Base-by-base conservation (phyloP, 2,797 vertebrate species). In the Halcyon badia region DNA sequence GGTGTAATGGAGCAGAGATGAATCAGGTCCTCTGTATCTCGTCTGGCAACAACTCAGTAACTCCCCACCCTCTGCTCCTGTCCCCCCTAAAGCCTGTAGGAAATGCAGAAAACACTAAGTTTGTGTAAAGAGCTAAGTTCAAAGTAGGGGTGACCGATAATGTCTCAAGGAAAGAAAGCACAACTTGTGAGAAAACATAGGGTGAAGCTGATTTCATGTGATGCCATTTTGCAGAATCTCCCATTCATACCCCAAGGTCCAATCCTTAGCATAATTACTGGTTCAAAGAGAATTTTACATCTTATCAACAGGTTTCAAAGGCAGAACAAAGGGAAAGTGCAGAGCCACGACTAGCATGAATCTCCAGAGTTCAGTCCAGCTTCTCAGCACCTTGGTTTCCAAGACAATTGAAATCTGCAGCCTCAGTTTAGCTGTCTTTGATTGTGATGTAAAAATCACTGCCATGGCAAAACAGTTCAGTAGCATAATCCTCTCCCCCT, bases 81-180 rank as follows among this genome's bases (percentile, higher is more conserved):
- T 68, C 15, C 33, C 56, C 73, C 75, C 30, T 7, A 58, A 17
- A 75, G 52, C 30, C 80, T 71, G 33, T 4, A 62, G 60, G 24
- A 93, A 94, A 90, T 8, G 30, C 41, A 80, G 52, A 92, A 89
- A 87, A 89, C 28, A n/a, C n/a, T 66, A 87, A 69, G 52, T 44
- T 71, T 57, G 28, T 72, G 58, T 62, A 46, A 89, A 75, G 42
- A 37, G 68, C 30, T 54, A 64, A 87, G 75, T 57, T 80, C 71
- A 75, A 93, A 80, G 57, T 46, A 61, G 11, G 9, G 64, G 56
- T 61, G 77, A 75, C 51, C 70, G 86, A 76, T 14, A 42, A 60
- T 26, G 71, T 89, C 78, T 18, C 70, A 83, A 73, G 48, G 58
- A 91, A 94, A 77, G 60, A 42, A 87, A 90, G 62, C 8, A 21